Evolutionary conservation across 2,797 vertebrate species (phyloP).

Genomic region (Lateolabrax maculatus): DNA sequence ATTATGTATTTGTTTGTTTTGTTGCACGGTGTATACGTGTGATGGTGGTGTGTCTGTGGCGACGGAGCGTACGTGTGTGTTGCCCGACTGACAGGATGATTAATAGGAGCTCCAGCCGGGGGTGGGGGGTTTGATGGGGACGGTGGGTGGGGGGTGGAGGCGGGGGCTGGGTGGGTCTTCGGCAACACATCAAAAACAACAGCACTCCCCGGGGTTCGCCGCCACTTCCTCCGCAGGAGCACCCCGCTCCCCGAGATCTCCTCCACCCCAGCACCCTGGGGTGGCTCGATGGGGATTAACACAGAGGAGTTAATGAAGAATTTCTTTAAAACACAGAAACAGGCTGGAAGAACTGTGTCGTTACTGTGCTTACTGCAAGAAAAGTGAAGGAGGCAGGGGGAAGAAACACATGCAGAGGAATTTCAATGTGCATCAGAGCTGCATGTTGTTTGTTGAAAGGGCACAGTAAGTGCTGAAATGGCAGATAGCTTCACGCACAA

Average conservation of each 20-base stretch:
- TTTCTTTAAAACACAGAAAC: conserved; percentile 30
- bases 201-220: conserved; percentile 64
- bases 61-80: conserved; percentile 57
- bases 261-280: conserved; percentile 15
- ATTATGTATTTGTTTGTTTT: conserved; percentile 78
- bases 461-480: conserved; percentile 56
- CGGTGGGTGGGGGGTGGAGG: not conserved
- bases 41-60: conserved; percentile 35
- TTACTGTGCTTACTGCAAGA: conserved; percentile 23
- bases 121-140: conserved; percentile 16
- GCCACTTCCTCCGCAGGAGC: conserved; percentile 62
- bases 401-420: conserved; percentile 26
- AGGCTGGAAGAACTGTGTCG: conserved; percentile 27
- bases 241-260: conserved; percentile 19
- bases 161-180: conserved; percentile 59
- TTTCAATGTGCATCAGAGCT: conserved; percentile 45
- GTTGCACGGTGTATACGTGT: conserved; percentile 42
- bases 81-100: conserved; percentile 81
- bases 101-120: conserved; percentile 73
- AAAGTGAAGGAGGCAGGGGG: not conserved
- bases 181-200: conserved; percentile 77
- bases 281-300: conserved; percentile 18
- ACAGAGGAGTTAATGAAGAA: conserved; percentile 50
- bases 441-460: conserved; percentile 59
- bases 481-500: conserved; percentile 59